Evolutionary conservation across 2,797 vertebrate genomes (phyloP).

Genomic region (Neostethus bicornis): DNA sequence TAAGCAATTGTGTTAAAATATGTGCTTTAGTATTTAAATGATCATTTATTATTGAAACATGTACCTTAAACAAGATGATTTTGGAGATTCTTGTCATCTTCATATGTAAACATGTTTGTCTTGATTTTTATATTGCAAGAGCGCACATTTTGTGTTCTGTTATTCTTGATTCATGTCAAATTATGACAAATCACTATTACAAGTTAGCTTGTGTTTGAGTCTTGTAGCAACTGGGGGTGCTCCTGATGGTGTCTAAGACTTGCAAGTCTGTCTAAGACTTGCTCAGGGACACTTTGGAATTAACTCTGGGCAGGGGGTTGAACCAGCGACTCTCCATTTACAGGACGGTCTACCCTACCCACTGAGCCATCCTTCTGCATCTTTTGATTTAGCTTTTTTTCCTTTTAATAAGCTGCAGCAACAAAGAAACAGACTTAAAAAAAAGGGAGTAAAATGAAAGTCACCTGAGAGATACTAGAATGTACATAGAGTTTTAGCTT

Average conservation of each 20-base stretch:
- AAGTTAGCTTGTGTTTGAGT: constrained; percentile 13
- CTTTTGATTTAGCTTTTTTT: no score
- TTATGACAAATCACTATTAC: constrained; percentile 23
- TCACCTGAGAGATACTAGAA: constrained; percentile 55
- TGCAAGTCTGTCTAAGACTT: no score
- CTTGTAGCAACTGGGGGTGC: constrained; percentile 16
- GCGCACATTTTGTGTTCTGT: constrained; percentile 10
- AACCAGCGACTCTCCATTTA: no score
- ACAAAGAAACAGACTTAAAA: constrained; percentile 62
- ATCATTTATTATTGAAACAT: no score
- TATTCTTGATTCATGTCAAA: constrained; percentile 14
- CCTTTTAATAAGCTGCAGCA: constrained; percentile 55
- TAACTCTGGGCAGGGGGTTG: no score
- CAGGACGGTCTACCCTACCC: no score
- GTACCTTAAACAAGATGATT: neutral
- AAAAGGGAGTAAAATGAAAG: constrained; percentile 49
- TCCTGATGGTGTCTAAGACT: no score
- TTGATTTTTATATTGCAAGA: constrained; percentile 4
- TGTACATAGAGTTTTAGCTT: constrained; percentile 57
- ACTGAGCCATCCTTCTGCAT: no score
- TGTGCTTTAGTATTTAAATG: neutral
- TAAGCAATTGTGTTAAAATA: neutral
- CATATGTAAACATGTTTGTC: constrained; percentile 7
- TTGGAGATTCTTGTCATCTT: neutral
- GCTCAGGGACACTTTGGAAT: no score